phyloP scores from a whole-genome alignment of 2,113 vertebrate species.

The Triplophysa dalaica region DNA sequence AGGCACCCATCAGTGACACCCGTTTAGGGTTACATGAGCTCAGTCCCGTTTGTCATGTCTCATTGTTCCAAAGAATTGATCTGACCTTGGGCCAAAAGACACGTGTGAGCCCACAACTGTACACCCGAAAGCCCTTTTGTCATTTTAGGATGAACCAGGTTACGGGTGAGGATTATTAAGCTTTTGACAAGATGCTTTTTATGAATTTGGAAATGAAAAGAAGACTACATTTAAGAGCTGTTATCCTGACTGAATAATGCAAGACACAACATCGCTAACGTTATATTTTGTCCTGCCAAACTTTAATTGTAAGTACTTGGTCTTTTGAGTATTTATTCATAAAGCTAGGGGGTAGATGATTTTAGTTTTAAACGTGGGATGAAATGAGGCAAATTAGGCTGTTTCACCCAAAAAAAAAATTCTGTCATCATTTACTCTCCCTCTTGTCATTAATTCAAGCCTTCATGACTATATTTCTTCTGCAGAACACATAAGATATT shows the following conservation, averaged over 20 bases:
- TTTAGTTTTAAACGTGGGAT: too few species aligned
- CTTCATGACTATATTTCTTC: too few species aligned
- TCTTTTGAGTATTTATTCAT: too few species aligned
- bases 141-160: not conserved
- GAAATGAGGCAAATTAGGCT: too few species aligned
- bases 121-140: constrained; percentile 10
- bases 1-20: constrained; percentile 1
- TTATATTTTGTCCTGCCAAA: not conserved
- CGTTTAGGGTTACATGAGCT: constrained; percentile 56
- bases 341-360: too few species aligned
- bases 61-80: constrained; percentile 32
- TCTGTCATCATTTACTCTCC: too few species aligned
- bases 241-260: not conserved
- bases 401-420: too few species aligned
- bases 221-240: not conserved
- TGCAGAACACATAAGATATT: too few species aligned
- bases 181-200: not conserved
- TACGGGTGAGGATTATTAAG: not conserved
- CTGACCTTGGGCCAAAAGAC: constrained; percentile 59
- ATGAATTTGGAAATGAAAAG: not conserved
- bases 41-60: constrained; percentile 40
- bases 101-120: not conserved
- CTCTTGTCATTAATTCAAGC: too few species aligned
- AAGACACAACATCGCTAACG: not conserved
- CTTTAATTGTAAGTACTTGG: not conserved